Base-by-base conservation (phyloP, 2,888 invertebrate genomes). In the Antheraea assamensis region DNA sequence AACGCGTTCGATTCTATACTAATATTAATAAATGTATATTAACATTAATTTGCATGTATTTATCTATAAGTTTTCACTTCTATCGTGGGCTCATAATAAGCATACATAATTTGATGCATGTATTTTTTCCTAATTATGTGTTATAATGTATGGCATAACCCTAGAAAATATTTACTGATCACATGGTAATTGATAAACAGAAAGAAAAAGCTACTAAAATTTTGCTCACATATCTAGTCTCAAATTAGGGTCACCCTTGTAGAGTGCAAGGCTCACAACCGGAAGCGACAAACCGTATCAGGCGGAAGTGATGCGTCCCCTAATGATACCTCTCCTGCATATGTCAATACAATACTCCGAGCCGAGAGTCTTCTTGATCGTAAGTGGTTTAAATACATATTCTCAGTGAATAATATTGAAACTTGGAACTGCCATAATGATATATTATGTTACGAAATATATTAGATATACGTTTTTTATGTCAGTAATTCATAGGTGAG, bases 311-410 rank as follows among this genome's bases (percentile, higher is more conserved):
- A 27, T 15, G 61, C 27, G 61, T 30, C 15, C 35, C 68, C 68
- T 68, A 35, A 31, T 68, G 68, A 68, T 35, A 68, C n/a, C 68
- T 31, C 35, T 68, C 35, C n/a, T n/a, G 68, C 35, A 35, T 27
- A 35, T 35, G 68, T 68, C 68, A 68, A 35, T 68, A 68, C 68
- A 68, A 15, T 68, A n/a, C 21, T 8, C 5, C n/a, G 35, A 68
- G 35, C 21, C 31, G 21, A 35, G 35, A 21, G 68, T 68, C 68
- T 68, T 35, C 31, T 35, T 21, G 68, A n/a, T 61, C 35, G 68
- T 68, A n/a, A 68, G 68, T 24, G 68, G 68, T 68, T 68, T 68
- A 21, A 17, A 21, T 8, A n/a, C 21, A 35, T 68, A 27, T 27
- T 27, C 27, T 17, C 15, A 13, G 21, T 27, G 61, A 1, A 61